Evolutionary conservation across 1,140 invertebrate genomes (phyloP), one percentile per base, ranked within the genome.

Genomic region (Helicorthomorpha holstii): DNA sequence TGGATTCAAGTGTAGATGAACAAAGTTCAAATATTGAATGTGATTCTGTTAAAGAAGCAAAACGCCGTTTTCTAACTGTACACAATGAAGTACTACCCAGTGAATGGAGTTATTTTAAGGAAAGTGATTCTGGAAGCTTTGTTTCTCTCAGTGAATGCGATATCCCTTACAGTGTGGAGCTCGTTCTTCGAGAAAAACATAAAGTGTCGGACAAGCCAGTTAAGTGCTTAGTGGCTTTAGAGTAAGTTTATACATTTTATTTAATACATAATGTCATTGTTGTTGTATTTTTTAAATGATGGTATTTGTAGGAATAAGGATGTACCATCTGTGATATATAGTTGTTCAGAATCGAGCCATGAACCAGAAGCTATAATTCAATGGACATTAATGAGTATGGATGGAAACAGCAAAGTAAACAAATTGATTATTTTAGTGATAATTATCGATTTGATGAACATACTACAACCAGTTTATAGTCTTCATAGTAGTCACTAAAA

Each of bases 351-450:
- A 42, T 66, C 61, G 42, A 70, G 70, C 59, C 65, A 66, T 14
- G 73, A 74, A 57, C 72, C 74, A 54, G 73, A 75, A 56, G 65
- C 70, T 2, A 63, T 74, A 12, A 56, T 74, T 12, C 64, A 69
- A 48, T 75, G 73, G 73, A 65, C 60, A 27, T 63, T 62, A 56
- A 60, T 47, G 63, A 67, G 60, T 67, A 70, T 52, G 69, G 69
- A 59, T 53, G 53, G 16, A 38, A 46, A n/a, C n/a, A n/a, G n/a
- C n/a, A n/a, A n/a, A n/a, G n/a, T n/a, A n/a, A 16, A 34, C 29
- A 16, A 34, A 16, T 7, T 34, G 29, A 34, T 7, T 34, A 7
- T 34, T 34, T 34, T 16, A 16, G 7, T 34, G 29, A 34, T 16
- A 7, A 16, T 7, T 7, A 34, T 34, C 16, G 29, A n/a, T n/a